These are phyloP conservation scores for Gryllus bimaculatus DNA, from an alignment of 1,140 invertebrate species.

Conservation along the genomic window DNA sequence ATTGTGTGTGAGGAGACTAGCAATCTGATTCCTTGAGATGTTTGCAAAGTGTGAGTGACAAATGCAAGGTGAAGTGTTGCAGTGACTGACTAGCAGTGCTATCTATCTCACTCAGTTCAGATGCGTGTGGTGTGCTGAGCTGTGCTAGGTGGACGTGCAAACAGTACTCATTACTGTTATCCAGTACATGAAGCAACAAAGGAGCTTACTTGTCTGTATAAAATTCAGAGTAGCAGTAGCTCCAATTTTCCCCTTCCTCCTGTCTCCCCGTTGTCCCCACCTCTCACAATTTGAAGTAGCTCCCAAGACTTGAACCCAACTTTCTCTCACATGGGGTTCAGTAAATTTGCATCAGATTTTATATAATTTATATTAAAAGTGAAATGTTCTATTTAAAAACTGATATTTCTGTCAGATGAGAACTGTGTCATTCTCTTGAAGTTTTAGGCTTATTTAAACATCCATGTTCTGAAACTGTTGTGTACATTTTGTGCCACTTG, in stretches of 20 bases:
- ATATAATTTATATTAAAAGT: constrained; percentile 21
- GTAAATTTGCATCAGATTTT: constrained; percentile 18
- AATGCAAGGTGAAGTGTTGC: constrained; percentile 17
- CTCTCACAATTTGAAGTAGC: background rate
- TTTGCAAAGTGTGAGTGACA: constrained; percentile 21
- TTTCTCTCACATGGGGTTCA: constrained; percentile 18
- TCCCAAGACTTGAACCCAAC: background rate
- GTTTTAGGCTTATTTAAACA: constrained; percentile 22
- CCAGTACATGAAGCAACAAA: constrained; percentile 17
- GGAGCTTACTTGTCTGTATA: constrained; percentile 20
- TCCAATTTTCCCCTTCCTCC: constrained; percentile 12
- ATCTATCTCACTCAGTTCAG: constrained; percentile 13
- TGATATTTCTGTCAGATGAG: constrained; percentile 19
- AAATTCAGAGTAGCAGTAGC: constrained; percentile 17
- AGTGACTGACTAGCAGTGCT: constrained; percentile 21
- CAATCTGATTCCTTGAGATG: constrained; percentile 23
- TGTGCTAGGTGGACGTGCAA: background rate
- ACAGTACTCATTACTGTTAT: constrained; percentile 9
- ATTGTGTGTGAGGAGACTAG: constrained; percentile 19
- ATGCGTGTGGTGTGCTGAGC: background rate
- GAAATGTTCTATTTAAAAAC: constrained; percentile 20
- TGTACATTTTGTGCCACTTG: constrained; percentile 22
- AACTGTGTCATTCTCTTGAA: constrained; percentile 19
- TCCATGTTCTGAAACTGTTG: constrained; percentile 23
- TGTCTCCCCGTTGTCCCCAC: constrained; percentile 6